A percentile compares a stretch with the other conserved stretches of the same genome.
Conservation (phyloP, 2,888 invertebrate genomes). For the Tinea pellionella region DNA sequence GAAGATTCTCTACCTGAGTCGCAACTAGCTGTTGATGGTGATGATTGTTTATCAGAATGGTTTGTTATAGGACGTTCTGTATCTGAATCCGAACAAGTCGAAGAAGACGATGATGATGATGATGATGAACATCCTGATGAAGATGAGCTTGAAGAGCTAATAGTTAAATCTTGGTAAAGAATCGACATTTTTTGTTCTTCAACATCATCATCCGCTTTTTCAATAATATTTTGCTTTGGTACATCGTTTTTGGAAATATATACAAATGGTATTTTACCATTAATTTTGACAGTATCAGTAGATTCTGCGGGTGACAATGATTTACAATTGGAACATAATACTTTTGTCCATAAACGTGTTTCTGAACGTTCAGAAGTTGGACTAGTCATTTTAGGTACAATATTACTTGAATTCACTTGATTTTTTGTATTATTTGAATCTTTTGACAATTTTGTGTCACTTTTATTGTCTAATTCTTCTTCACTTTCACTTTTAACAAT, state of each 20-base stretch:
- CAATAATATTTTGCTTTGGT: not conserved
- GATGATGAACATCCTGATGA: not conserved
- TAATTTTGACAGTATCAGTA: constrained; percentile 35
- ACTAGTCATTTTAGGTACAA: no score
- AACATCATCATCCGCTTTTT: not conserved
- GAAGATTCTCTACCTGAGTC: not conserved
- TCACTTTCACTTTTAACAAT: no score
- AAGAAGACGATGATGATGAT: not conserved
- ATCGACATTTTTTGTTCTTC: not conserved
- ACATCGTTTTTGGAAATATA: not conserved
- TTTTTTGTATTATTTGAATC: no score
- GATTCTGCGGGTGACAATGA: constrained; percentile 35
- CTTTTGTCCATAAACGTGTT: constrained; percentile 42
- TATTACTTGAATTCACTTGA: no score
- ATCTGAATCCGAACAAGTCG: not conserved
- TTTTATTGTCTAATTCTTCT: no score
- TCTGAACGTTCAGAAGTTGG: constrained; percentile 9
- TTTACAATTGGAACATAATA: constrained; percentile 41
- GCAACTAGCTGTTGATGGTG: not conserved
- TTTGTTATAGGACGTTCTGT: no score
- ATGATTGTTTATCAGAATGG: no score
- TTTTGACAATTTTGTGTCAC: no score
- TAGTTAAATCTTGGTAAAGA: not conserved
- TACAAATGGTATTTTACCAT: constrained; percentile 43
- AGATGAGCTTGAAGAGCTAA: not conserved